Conservation (phyloP, 2,797 vertebrate species). For the Emys orbicularis region DNA sequence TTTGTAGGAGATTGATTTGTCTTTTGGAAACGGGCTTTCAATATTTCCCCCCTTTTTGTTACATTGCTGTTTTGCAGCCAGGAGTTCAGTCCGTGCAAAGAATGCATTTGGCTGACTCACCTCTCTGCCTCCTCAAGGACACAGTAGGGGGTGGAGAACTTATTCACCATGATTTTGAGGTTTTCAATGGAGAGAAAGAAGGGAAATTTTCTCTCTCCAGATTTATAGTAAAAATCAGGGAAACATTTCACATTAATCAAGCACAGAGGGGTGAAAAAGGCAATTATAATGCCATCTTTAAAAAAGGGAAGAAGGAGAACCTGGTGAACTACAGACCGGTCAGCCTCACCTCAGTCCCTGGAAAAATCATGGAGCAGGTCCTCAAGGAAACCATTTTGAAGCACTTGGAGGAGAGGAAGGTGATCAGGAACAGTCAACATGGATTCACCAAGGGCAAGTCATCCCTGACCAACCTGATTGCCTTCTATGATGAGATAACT, state of each 20-base stretch:
- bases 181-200: background rate
- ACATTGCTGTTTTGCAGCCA: background rate
- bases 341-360: too few relatives aligned
- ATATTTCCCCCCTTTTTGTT: slow-evolving; percentile 12
- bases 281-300: too few relatives aligned
- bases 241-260: background rate
- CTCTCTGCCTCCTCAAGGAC: accelerated
- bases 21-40: background rate
- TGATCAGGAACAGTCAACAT: too few relatives aligned
- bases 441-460: too few relatives aligned
- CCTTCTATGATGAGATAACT: too few relatives aligned
- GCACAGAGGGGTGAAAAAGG: background rate
- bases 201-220: background rate
- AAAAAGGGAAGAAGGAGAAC: too few relatives aligned
- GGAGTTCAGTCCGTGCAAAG: background rate
- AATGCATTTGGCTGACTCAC: background rate
- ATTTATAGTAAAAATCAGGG: background rate
- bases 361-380: too few relatives aligned
- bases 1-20: background rate
- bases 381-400: too few relatives aligned
- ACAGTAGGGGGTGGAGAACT: accelerated
- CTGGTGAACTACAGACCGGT: too few relatives aligned
- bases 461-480: too few relatives aligned
- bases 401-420: too few relatives aligned
- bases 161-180: accelerated